A percentile compares a stretch with the other conserved stretches of the same genome.
These are phyloP conservation scores for Aurelia aurita complex sp. Pacific DNA, from an alignment of 30 jellyfish, hydroid and myxozoan genomes.

Conservation along the genomic window DNA sequence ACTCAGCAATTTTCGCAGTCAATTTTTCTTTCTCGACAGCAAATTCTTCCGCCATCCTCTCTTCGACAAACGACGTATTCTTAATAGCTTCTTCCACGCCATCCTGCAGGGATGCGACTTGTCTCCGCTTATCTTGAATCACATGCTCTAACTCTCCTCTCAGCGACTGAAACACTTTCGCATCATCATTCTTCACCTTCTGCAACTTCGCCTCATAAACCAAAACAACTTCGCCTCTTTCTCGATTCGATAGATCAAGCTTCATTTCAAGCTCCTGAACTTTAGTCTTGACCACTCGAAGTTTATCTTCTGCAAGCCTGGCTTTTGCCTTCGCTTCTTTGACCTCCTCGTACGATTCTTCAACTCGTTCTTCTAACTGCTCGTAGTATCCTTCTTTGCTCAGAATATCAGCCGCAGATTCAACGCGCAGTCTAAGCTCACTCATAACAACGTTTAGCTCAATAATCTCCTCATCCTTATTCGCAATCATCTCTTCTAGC, in stretches of 20 bases:
- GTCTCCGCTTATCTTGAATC: slow-evolving; percentile 43
- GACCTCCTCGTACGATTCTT: slow-evolving; percentile 47
- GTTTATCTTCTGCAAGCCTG: slow-evolving; percentile 11
- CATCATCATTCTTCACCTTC: slow-evolving; percentile 45
- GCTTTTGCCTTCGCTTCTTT: slow-evolving; percentile 35
- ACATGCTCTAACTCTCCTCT: slow-evolving; percentile 53
- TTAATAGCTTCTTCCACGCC: slow-evolving; percentile 24
- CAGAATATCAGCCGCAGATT: slow-evolving; percentile 76
- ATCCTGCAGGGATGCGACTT: slow-evolving; percentile 13
- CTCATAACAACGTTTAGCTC: slow-evolving; percentile 60
- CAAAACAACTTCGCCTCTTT: slow-evolving; percentile 60
- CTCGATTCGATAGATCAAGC: slow-evolving; percentile 45
- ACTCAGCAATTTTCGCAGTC: background rate
- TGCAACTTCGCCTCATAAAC: slow-evolving; percentile 74
- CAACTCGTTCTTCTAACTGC: slow-evolving; percentile 70
- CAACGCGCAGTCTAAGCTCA: slow-evolving; percentile 75
- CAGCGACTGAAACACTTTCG: slow-evolving; percentile 65
- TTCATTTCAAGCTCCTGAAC: slow-evolving; percentile 47
- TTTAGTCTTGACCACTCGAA: slow-evolving; percentile 17
- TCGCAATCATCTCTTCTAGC: background rate
- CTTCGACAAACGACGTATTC: slow-evolving; percentile 10
- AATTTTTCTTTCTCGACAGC: slow-evolving; percentile 4
- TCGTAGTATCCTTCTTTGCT: slow-evolving; percentile 76
- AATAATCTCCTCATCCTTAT: slow-evolving; percentile 27
- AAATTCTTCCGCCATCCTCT: background rate